Evolutionary conservation across 2,113 vertebrate genomes (phyloP).

Genomic region (Megaptera novaeangliae): DNA sequence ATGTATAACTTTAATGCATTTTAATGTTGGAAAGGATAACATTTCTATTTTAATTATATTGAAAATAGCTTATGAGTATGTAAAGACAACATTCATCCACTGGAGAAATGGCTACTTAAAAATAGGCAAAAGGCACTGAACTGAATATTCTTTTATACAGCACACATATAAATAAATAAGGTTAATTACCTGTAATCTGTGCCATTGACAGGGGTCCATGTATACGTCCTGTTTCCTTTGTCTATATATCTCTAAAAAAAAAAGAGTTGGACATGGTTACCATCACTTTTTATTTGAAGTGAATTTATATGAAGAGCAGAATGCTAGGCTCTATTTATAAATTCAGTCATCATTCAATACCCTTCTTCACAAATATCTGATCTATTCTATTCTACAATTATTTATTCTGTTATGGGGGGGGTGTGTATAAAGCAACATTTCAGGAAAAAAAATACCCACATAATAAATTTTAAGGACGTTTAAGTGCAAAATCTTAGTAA

Average conservation of each 20-base stretch:
- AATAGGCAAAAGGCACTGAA: background rate
- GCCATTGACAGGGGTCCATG: constrained; percentile 95
- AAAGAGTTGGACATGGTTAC: constrained; percentile 44
- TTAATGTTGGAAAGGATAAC: background rate
- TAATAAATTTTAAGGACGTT: background rate
- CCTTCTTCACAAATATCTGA: background rate
- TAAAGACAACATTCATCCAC: background rate
- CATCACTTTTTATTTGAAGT: background rate
- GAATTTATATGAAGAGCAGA: background rate
- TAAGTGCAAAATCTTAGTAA: background rate
- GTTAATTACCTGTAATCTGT: constrained; percentile 95
- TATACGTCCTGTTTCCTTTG: constrained; percentile 93
- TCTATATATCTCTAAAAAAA: constrained; percentile 95
- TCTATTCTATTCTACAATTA: background rate
- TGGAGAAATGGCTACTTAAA: background rate
- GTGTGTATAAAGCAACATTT: background rate
- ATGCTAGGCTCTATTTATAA: background rate
- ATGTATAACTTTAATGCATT: background rate
- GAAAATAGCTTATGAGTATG: background rate
- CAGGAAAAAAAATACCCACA: background rate
- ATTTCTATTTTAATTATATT: background rate
- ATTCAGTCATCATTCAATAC: background rate
- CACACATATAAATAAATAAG: background rate
- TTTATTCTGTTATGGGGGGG: background rate
- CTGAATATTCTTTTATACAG: background rate